Conservation (phyloP, 1,140 invertebrate genomes). For the Ips nitidus region DNA sequence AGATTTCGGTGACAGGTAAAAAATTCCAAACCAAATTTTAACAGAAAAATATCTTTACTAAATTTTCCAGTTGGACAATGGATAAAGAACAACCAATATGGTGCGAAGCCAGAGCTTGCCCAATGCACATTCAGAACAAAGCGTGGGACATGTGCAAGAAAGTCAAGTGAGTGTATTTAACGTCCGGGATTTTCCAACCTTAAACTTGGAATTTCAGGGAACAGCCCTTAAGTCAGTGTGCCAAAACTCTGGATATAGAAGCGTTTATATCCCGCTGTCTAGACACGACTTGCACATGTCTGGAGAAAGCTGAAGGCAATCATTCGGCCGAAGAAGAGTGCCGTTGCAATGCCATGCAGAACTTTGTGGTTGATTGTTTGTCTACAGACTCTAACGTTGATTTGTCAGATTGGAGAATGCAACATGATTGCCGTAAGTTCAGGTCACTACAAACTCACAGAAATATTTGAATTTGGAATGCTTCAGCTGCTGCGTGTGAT, state of each 20-base stretch:
- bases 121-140: slow-evolving; percentile 58
- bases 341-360: slow-evolving; percentile 67
- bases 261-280: slow-evolving; percentile 70
- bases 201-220: slow-evolving; percentile 52
- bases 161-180: slow-evolving; percentile 53
- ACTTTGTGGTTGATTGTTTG: slow-evolving; percentile 72
- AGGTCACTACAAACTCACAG: background rate
- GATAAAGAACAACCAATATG: slow-evolving; percentile 55
- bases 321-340: slow-evolving; percentile 59
- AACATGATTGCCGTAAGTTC: slow-evolving; percentile 68
- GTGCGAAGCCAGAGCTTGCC: slow-evolving; percentile 62
- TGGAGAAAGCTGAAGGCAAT: slow-evolving; percentile 52
- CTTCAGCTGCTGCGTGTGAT: slow-evolving; percentile 65
- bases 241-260: slow-evolving; percentile 61
- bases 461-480: background rate
- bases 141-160: slow-evolving; percentile 65
- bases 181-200: background rate
- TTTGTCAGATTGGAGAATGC: slow-evolving; percentile 69
- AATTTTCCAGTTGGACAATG: slow-evolving; percentile 60
- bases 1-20: slow-evolving; percentile 69
- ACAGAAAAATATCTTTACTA: background rate
- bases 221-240: slow-evolving; percentile 64
- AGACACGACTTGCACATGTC: slow-evolving; percentile 71
- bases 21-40: background rate
- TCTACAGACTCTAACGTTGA: slow-evolving; percentile 62